Evolutionary conservation across 2,113 vertebrate species (phyloP), one percentile per base, ranked within the genome.

Genomic region (Apeltes quadracus): DNA sequence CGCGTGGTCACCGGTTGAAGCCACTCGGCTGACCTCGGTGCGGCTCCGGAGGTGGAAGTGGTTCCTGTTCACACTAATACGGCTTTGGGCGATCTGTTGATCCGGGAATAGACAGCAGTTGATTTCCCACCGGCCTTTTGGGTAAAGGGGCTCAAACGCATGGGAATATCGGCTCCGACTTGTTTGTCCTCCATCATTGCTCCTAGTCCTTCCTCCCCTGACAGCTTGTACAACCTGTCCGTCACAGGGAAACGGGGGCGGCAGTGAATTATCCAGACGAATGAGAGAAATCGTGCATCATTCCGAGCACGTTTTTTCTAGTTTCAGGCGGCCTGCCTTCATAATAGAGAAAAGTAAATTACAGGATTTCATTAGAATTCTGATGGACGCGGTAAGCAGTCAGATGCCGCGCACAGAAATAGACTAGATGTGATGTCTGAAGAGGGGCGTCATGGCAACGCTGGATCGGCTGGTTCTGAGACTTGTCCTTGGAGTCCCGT

Each of bases 11-110:
- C 59, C 51, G n/a, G 50, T 51, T 57, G 34, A 32, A 72, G 29
- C 72, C 72, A 54, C 62, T 59, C 12, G 32, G 61, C 57, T 41
- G 68, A 79, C 76, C 44, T 57, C 20, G 5, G 29, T 3, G 3
- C 29, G 3, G 29, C 29, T 32, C n/a, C n/a, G n/a, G n/a, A n/a
- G 0, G 65, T 38, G 59, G 32, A 22, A 44, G 57, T 10, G 44
- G 57, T 63, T 54, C 29, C 73, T 72, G 29, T 32, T 32, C 29
- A 32, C 3, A 32, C 29, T 5, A 32, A 32, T 32, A 32, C 3
- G 5, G 29, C 29, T 32, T 3, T 5, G 5, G 29, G 5, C 5
- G 29, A 32, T 32, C 29, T 32, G 29, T 3, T 3, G 29, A 32
- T 32, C 29, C 29, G 13, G 2, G 34, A 23, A 54, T 15, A 27